Evolutionary conservation across 2,888 invertebrate species (phyloP), one percentile per base, ranked within the genome.

Genomic region (Panorpa germanica): DNA sequence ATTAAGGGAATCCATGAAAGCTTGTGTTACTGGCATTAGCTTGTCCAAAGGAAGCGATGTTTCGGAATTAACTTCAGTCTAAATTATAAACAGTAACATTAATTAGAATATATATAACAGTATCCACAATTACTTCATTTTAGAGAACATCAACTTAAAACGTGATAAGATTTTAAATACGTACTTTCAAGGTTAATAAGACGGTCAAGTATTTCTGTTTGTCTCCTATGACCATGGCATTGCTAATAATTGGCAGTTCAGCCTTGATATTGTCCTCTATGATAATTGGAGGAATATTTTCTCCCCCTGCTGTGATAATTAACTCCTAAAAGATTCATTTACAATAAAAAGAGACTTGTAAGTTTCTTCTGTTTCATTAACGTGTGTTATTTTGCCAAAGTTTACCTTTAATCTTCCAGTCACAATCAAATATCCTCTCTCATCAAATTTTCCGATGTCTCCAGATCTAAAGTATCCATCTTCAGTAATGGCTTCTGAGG

Each of bases 271-370:
- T 52, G 44, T 90, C 77, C 53, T 93, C 91, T 40, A 90, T 83
- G 17, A 73, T 67, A 15, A 86, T 74, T 1, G 91, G 90, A 4
- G 91, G 69, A 45, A 85, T 65, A 51, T 91, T 91, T 58, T 91
- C 91, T 18, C 91, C 91, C 16, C 91, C 91, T 25, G 91, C 88
- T 3, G 91, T 93, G 40, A 91, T 90, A 27, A 91, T 59, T 25
- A 91, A 49, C 52, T 91, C 91, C 67, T 65, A 51, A 36, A 43
- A n/a, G n/a, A n/a, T n/a, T n/a, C n/a, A n/a, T n/a, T n/a, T n/a
- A n/a, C n/a, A n/a, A n/a, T n/a, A n/a, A n/a, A n/a, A n/a, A n/a
- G n/a, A n/a, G n/a, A n/a, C n/a, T n/a, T n/a, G n/a, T n/a, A n/a
- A n/a, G n/a, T n/a, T n/a, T n/a, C n/a, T n/a, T n/a, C n/a, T n/a